Base-by-base conservation (phyloP, 2,888 invertebrate genomes). In the Leptopilina myrica region DNA sequence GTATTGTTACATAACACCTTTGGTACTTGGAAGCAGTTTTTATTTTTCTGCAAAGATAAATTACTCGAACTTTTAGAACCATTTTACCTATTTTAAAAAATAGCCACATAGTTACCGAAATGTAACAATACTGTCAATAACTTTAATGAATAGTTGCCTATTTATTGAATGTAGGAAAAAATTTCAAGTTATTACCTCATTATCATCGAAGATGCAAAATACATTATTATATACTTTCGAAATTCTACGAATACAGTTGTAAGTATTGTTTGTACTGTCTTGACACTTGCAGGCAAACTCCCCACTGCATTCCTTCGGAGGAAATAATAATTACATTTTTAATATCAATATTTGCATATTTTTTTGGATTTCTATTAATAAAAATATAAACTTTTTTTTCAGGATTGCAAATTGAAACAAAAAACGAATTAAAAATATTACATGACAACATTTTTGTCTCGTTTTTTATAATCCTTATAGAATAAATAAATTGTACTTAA, bases 231-330 rank as follows among this genome's bases (percentile, higher is more conserved):
- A 88, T 0, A 90, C 84, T 0, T 92, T 86, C 0, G 94, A 93
- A 73, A 97, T 90, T 85, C 95, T 94, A 49, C 97, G 92, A n/a
- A 97, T 88, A 87, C 98, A 98, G 0, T 93, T 92, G 87, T 95
- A 98, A 0, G 97, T 97, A 89, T 98, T 98, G 90, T 98, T 98
- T 86, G 91, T 93, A 0, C 95, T 92, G 91, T 98, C 98, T 89
- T 97, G 96, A 88, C 98, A 98, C 86, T 97, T 97, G 91, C 98
- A 98, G 67, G 94, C 94, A 82, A 94, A 94, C 11, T 94, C 93
- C 5, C 92, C 90, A 33, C 92, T 92, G 86, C 97, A 97, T 88
- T 95, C 92, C 94, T 96, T 89, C 80, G 84, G 84, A 78, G 76
- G 76, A 59, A 12, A 69, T 14, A 49, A 43, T 53, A 49, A 49